A percentile compares a stretch with the other conserved stretches of the same genome.
Conservation (phyloP, 2,888 invertebrate species). For the Lepidochitona cinerea region DNA sequence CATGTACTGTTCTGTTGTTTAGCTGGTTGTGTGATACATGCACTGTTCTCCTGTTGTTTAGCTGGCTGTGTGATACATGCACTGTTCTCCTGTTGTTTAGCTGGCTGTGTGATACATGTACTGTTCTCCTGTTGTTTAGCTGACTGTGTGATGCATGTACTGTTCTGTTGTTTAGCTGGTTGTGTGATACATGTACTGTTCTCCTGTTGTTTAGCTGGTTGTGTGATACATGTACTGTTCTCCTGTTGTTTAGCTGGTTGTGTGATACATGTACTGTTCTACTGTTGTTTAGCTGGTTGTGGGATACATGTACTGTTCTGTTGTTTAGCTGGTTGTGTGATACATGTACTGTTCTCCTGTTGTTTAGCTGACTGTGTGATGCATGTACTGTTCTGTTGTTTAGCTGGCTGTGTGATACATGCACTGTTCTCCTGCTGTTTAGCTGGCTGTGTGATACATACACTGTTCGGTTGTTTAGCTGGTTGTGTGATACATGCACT, state of each 20-base stretch:
- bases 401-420: not conserved
- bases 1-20: too few relatives aligned
- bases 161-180: too few relatives aligned
- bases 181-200: not conserved
- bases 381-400: not conserved
- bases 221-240: not conserved
- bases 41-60: not conserved
- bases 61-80: not conserved
- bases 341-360: not conserved
- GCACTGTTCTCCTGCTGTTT: not conserved
- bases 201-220: not conserved
- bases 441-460: not conserved
- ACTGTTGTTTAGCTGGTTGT: not conserved
- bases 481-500: not conserved
- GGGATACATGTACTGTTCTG: not conserved
- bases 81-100: not conserved
- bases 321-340: not conserved
- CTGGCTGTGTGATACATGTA: not conserved
- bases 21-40: too few relatives aligned
- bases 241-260: not conserved
- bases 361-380: not conserved
- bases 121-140: not conserved
- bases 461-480: not conserved
- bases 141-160: not conserved
- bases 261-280: not conserved